Conservation (phyloP, 1,140 invertebrate species). For the Antheraea mylitta region DNA sequence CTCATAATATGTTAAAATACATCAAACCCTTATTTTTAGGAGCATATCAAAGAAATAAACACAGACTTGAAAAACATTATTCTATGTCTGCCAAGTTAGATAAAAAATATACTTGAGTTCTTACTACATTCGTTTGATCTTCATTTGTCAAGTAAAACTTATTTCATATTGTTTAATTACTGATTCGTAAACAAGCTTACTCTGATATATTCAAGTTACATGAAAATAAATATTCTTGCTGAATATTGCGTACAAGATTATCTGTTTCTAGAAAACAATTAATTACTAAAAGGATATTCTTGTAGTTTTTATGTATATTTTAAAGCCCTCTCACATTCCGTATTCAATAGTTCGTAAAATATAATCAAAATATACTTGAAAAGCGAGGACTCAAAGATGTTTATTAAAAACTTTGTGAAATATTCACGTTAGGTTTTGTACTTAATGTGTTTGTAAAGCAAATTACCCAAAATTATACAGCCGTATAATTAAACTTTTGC, state of each 20-base stretch:
- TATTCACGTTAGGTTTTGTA: neutral
- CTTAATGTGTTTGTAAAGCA: neutral
- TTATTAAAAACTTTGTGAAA: constrained; percentile 6
- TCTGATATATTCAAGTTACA: neutral
- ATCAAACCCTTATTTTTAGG: too few relatives aligned
- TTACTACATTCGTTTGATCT: too few relatives aligned
- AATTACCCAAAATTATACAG: too few relatives aligned
- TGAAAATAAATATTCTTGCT: neutral
- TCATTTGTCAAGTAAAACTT: too few relatives aligned
- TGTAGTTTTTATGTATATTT: constrained; percentile 7
- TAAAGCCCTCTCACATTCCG: constrained; percentile 15
- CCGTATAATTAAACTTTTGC: too few relatives aligned
- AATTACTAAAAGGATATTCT: constrained; percentile 4
- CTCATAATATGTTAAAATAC: too few relatives aligned
- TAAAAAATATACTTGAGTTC: too few relatives aligned
- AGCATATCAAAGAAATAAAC: too few relatives aligned
- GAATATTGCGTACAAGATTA: neutral
- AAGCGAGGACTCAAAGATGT: constrained; percentile 13
- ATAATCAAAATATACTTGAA: constrained; percentile 17
- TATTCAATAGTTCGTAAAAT: constrained; percentile 18
- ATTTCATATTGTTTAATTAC: too few relatives aligned
- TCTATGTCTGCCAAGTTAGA: too few relatives aligned
- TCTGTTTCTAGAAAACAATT: neutral
- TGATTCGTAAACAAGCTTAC: too few relatives aligned
- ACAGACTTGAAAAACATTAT: too few relatives aligned